Base-by-base conservation (phyloP, 2,888 invertebrate genomes). In the Halocaridina rubra region DNA sequence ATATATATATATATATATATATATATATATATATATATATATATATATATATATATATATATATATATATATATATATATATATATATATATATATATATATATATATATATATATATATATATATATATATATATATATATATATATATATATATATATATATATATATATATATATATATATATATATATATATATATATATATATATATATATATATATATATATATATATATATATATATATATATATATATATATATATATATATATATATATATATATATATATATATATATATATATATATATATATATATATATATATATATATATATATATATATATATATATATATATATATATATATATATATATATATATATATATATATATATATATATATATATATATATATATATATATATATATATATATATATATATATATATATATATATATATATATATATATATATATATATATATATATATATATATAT, bases 361-460 rank as follows among this genome's bases (percentile, higher is more conserved):
- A 22, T 61, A 22, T 13, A 22, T 61, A 22, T 13, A 22, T 61
- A 22, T 61, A 22, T 61, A 22, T 61, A 22, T 61, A 22, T 61
- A 22, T 61, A 22, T 61, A 22, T 61, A 22, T 61, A 22, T 61
- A 22, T 61, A 22, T 13, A 19, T 19, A 13, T 64, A 64, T 64
- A 64, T 64, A 64, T 64, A 64, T 64, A 64, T 64, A 64, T 64
- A 64, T 64, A 64, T 64, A 64, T 64, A 64, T 64, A 64, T 19
- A 64, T 64, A 64, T 64, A 64, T 64, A 64, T 64, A 64, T 64
- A 64, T 64, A 64, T 64, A 64, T 64, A 64, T 64, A 64, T 64
- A 64, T 64, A 64, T 64, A 19, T 64, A 13, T 64, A 64, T 64
- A 64, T 5, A 13, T 64, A 64, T 64, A 64, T 19, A 13, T 64